Conservation (phyloP, 2,113 vertebrate genomes). For the Azemiops feae region DNA sequence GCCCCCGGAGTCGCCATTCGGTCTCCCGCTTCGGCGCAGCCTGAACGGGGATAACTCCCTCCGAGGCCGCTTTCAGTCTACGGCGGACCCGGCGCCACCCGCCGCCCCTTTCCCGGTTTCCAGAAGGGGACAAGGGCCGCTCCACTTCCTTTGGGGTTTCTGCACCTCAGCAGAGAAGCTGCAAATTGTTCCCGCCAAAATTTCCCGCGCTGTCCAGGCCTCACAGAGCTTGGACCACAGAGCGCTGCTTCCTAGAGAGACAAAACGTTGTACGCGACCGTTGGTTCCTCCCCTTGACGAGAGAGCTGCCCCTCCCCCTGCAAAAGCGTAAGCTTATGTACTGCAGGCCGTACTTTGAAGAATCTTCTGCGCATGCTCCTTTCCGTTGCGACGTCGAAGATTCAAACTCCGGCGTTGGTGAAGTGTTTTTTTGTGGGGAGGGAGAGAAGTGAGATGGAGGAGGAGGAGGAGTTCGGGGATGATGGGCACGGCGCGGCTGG, state of each 20-base stretch:
- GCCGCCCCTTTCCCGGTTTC: not conserved
- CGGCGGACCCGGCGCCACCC: too few relatives aligned
- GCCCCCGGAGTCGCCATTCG: not conserved
- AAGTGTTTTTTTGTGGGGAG: fast-evolving
- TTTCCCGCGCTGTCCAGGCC: not conserved
- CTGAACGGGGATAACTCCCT: not conserved
- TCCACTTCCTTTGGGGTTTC: not conserved
- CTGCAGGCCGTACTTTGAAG: too few relatives aligned
- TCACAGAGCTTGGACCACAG: not conserved
- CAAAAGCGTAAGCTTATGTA: too few relatives aligned
- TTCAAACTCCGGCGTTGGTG: too few relatives aligned
- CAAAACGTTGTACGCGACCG: not conserved
- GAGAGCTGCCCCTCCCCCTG: too few relatives aligned
- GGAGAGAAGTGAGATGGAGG: too few relatives aligned
- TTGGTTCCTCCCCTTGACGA: not conserved
- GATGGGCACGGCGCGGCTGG: too few relatives aligned
- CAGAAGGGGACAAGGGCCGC: too few relatives aligned
- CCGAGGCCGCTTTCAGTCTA: not conserved
- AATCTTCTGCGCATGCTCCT: not conserved
- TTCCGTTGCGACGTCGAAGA: not conserved
- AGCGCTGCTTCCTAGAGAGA: too few relatives aligned
- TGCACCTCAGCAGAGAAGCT: not conserved
- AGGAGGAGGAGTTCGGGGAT: too few relatives aligned
- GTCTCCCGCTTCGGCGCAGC: not conserved
- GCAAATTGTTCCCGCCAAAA: not conserved